Evolutionary conservation across 37 sponge, comb jelly and placozoan species (phyloP).

Genomic region (Cliona cf. orientalis): DNA sequence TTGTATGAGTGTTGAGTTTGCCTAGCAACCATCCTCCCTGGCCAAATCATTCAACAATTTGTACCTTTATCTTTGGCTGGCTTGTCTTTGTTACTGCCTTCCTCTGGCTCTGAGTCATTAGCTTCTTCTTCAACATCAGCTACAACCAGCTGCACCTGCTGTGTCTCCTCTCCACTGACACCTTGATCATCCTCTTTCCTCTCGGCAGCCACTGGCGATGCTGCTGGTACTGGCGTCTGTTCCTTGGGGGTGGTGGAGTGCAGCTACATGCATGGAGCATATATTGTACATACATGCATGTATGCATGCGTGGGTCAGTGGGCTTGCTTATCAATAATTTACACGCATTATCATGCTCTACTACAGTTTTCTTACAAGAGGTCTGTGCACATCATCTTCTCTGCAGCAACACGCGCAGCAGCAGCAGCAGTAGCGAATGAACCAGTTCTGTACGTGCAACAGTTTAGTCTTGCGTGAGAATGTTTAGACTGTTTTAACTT

Average conservation of each 20-base stretch:
- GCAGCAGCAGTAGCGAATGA: background rate
- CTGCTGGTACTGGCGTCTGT: background rate
- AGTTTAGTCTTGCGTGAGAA: background rate
- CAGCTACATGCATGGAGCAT: background rate
- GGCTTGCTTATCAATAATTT: too few relatives aligned
- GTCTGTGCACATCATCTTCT: background rate
- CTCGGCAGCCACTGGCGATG: background rate
- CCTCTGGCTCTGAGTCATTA: background rate
- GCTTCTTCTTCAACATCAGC: background rate
- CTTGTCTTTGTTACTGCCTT: too few relatives aligned
- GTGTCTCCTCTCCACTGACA: constrained; percentile 1
- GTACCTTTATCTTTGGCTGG: too few relatives aligned
- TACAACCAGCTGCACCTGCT: background rate
- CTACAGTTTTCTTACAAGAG: background rate
- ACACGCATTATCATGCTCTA: too few relatives aligned
- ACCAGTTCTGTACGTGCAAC: background rate
- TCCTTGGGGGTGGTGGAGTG: background rate
- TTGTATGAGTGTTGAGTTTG: background rate
- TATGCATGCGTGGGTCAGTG: too few relatives aligned
- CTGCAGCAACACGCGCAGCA: background rate
- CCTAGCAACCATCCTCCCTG: background rate
- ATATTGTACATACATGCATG: too few relatives aligned
- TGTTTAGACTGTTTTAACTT: background rate
- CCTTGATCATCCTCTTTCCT: constrained; percentile 1
- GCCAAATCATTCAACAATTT: too few relatives aligned